These are phyloP conservation scores for Fragum whitleyi DNA, from an alignment of 2,888 invertebrate genomes.

Conservation along the genomic window DNA sequence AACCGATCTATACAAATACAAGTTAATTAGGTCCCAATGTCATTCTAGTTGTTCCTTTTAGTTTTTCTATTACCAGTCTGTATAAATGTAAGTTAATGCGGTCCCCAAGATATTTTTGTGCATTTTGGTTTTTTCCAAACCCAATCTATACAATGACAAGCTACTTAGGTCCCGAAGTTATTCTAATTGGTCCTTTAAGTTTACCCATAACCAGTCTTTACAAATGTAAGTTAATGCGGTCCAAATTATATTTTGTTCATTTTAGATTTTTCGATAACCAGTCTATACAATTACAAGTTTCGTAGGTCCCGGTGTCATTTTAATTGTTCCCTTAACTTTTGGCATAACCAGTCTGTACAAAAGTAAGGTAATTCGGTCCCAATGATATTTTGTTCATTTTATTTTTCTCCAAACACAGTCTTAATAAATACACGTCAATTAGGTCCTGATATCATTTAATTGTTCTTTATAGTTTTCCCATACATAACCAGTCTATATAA, in stretches of 20 bases:
- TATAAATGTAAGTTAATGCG: neutral
- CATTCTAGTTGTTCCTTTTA: neutral
- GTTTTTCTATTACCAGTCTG: neutral
- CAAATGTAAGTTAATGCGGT: neutral
- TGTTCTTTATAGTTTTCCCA: neutral
- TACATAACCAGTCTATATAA: neutral
- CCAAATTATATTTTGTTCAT: too few species aligned
- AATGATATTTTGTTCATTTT: too few species aligned
- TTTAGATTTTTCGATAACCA: neutral
- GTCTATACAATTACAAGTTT: slow-evolving; percentile 15
- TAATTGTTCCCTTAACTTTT: neutral
- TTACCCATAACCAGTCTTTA: neutral
- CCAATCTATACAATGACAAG: neutral
- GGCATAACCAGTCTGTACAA: neutral
- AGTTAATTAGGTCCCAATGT: neutral
- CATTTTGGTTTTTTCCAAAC: neutral
- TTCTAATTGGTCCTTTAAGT: neutral
- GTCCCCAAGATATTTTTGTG: neutral
- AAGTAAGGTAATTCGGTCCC: neutral
- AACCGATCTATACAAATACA: neutral
- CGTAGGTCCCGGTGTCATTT: neutral
- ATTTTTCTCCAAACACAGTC: neutral
- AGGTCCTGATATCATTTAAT: neutral
- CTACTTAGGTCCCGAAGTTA: slow-evolving; percentile 5
- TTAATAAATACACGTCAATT: neutral